Evolutionary conservation across 2,888 invertebrate species (phyloP), one percentile per base, ranked within the genome.

Genomic region (Cataglyphis livida): DNA sequence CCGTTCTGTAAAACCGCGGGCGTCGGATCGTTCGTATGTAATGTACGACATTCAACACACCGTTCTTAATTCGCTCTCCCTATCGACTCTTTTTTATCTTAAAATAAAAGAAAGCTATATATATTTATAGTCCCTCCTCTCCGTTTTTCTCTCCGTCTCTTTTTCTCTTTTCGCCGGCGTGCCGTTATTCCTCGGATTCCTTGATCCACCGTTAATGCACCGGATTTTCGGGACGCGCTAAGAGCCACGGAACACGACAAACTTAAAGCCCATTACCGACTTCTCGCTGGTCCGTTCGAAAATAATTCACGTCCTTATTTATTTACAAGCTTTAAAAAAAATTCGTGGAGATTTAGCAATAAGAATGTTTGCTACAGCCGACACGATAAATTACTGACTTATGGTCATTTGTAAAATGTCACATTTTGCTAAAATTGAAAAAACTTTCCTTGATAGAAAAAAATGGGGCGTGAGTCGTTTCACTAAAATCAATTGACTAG

Each of bases 1-100:
- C 94, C 94, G 94, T 94, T 94, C 94, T 93, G 93, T 92, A 94
- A 94, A 93, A 85, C 84, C 86, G 83, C 86, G 68, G 1, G 83
- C 87, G 79, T 89, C 83, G 83, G 84, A 25, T 66, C 35, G 76
- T 84, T 84, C 84, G 74, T 85, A 86, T 83, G 65, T 75, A 84
- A 86, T 81, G 84, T 78, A 61, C 85, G 85, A 89, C 89, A 89
- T 89, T 89, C 87, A 87, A 86, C 87, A 86, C 87, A 82, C 78
- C 83, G 84, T 81, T 86, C 87, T 59, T 81, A 71, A 78, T 87
- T 84, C 87, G 83, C 81, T 86, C 83, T 83, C 86, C 64, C 44
- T 81, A 74, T 81, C 82, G 83, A 86, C 88, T 32, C 25, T 88
- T 84, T 81, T 87, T 78, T 78, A 78, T 70, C 48, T 78, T 70